A percentile compares a stretch with the other conserved stretches of the same genome.
phyloP scores from a whole-genome alignment of 1,140 invertebrate species.

The Panonychus citri region DNA sequence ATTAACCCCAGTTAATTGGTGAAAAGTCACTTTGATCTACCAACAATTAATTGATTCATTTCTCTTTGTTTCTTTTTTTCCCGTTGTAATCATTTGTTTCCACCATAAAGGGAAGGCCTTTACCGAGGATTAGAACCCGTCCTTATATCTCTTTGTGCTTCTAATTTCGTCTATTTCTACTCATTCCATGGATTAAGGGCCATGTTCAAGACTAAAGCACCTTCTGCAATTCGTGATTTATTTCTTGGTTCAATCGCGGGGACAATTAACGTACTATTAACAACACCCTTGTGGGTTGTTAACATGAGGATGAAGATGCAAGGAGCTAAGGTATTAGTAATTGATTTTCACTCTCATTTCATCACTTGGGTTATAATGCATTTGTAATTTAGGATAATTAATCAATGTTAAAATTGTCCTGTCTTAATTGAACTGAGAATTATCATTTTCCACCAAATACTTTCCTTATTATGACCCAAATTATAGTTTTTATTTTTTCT shows the following conservation, averaged over 20 bases:
- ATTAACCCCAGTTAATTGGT: no score
- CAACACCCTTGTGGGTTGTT: slow-evolving; percentile 72
- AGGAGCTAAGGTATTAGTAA: slow-evolving; percentile 22
- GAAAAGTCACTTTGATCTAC: no score
- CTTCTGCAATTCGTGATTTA: slow-evolving; percentile 45
- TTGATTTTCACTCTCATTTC: no score
- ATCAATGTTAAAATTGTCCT: no score
- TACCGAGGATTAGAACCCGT: slow-evolving; percentile 61
- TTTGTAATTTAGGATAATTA: no score
- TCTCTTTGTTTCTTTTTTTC: neutral
- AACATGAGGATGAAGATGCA: slow-evolving; percentile 61
- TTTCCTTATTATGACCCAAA: no score
- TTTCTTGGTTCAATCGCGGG: slow-evolving; percentile 50
- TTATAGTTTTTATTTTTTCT: no score
- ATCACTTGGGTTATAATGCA: no score
- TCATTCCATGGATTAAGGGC: slow-evolving; percentile 58
- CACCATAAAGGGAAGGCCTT: slow-evolving; percentile 25
- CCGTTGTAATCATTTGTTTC: no score
- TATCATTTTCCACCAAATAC: no score
- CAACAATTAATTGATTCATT: neutral
- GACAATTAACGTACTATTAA: slow-evolving; percentile 52
- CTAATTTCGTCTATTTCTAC: slow-evolving; percentile 82
- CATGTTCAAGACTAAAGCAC: slow-evolving; percentile 22
- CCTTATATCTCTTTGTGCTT: slow-evolving; percentile 52
- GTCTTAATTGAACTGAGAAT: no score